Evolutionary conservation across 2,888 invertebrate genomes (phyloP), one percentile per base, ranked within the genome.

Genomic region (Drosophila heteroneura): DNA sequence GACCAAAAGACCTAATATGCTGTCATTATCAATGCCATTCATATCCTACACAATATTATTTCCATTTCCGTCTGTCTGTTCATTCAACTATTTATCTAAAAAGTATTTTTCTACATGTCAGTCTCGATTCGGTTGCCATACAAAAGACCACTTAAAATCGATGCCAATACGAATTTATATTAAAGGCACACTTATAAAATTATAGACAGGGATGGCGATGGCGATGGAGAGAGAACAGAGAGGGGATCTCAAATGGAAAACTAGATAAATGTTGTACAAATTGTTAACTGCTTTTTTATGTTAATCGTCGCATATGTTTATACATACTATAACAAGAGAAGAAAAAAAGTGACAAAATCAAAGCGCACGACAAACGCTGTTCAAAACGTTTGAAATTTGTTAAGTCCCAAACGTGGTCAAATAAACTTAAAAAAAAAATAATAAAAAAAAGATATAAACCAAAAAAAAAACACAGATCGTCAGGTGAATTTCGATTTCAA

Each of bases 271-370:
- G 87, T 87, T 87, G 87, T 87, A 87, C 87, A 87, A 87, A 87
- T 87, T 89, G 87, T 90, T 90, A 89, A 89, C 90, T 82, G 89
- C 80, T 85, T 89, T 90, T 90, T 89, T 86, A 89, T 89, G 88
- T 74, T 86, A 89, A 89, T 89, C 81, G 71, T 68, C 54, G 82
- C 66, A 76, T 78, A 74, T 67, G 63, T 80, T 85, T 88, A 86
- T 67, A 74, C 64, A 76, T 66, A 77, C 69, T 26, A 35, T 26
- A 82, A 81, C 49, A 54, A 59, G 37, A 49, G 57, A 54, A 26
- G 22, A 53, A 39, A 61, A 59, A 70, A 83, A 87, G 77, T 85
- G 85, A 85, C 88, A 85, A 85, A 88, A 82, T 85, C 86, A 73
- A 74, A 66, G 74, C 74, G 74, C 78, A 74, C 73, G 66, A 73